phyloP scores from a whole-genome alignment of 2,797 vertebrate genomes.

The Sparidentex hasta region DNA sequence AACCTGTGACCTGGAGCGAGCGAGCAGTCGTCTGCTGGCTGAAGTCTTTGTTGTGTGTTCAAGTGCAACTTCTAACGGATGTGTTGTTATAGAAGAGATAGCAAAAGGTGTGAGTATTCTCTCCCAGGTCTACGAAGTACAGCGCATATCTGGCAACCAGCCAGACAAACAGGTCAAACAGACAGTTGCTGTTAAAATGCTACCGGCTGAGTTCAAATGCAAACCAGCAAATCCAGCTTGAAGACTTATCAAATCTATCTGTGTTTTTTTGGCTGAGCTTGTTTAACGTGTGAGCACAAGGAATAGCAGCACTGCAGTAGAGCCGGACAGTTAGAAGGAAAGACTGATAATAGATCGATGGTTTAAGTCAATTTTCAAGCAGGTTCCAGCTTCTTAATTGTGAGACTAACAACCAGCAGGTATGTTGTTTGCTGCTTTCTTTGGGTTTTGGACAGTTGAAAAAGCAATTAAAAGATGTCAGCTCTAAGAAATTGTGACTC shows the following conservation, averaged over 20 bases:
- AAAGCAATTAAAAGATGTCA: too few species aligned
- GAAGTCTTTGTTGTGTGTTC: neutral
- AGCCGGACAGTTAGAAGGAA: too few species aligned
- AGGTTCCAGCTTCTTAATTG: too few species aligned
- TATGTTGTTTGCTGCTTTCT: too few species aligned
- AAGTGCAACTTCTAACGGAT: neutral
- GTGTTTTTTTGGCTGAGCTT: neutral
- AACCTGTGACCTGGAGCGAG: neutral
- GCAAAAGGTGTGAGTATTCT: neutral
- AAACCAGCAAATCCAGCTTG: slow-evolving; percentile 27
- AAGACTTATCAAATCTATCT: neutral
- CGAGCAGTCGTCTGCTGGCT: neutral
- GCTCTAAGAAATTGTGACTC: too few species aligned
- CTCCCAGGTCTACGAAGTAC: neutral
- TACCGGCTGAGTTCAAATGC: neutral
- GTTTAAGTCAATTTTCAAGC: too few species aligned
- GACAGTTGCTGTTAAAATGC: neutral
- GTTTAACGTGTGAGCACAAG: neutral
- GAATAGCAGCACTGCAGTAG: neutral
- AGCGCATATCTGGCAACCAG: neutral
- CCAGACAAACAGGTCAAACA: slow-evolving; percentile 8
- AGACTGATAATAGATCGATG: too few species aligned
- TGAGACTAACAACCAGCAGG: too few species aligned
- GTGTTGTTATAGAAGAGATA: neutral
- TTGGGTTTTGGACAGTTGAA: too few species aligned